Base-by-base conservation (phyloP, 2,113 vertebrate species). In the Pogona vitticeps region DNA sequence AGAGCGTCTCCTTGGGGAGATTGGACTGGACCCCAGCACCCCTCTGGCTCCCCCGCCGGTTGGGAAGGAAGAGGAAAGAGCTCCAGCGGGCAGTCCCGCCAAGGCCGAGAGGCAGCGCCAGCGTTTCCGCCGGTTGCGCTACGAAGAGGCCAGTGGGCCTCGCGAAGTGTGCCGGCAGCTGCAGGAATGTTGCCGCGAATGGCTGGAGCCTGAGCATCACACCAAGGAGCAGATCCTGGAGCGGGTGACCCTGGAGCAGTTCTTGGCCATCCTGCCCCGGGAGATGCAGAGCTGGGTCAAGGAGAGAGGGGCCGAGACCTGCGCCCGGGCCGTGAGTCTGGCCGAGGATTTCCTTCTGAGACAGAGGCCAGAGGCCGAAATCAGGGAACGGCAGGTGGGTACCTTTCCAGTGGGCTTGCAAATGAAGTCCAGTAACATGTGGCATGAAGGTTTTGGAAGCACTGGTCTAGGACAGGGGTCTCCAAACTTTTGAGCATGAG, bases 151-250 rank as follows among this genome's bases (percentile, higher is more conserved):
- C 3, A 38, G 33, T 0, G 77, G 85, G 4, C 85, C 85, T 23
- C 56, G 7, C 1, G 56, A 80, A 15, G 8, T 72, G 2, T 86
- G 67, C 38, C 3, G 58, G 67, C 56, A 61, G 67, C 85, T 86
- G 3, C 77, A 36, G 15, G 77, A 63, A 0, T 52, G 61, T n/a
- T 80, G 85, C 58, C 23, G 14, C 1, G 14, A 63, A 68, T 86
- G 85, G 85, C 58, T 86, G 77, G 70, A 61, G 58, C 85, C 85
- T 3, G 68, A 80, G 77, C 42, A 2, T 3, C 38, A 28, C 77
- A 86, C 77, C 67, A 86, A 86, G 68, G 36, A 80, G 67, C 77
- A 80, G n/a, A n/a, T n/a, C n/a, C n/a, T n/a, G n/a, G n/a, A n/a
- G n/a, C n/a, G n/a, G n/a, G n/a, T n/a, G n/a, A n/a, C n/a, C n/a